Percentiles rank a stretch among this genome's conserved stretches.
Evolutionary conservation across 2,888 invertebrate species (phyloP).

Genomic region (Caenorhabditis sp.): DNA sequence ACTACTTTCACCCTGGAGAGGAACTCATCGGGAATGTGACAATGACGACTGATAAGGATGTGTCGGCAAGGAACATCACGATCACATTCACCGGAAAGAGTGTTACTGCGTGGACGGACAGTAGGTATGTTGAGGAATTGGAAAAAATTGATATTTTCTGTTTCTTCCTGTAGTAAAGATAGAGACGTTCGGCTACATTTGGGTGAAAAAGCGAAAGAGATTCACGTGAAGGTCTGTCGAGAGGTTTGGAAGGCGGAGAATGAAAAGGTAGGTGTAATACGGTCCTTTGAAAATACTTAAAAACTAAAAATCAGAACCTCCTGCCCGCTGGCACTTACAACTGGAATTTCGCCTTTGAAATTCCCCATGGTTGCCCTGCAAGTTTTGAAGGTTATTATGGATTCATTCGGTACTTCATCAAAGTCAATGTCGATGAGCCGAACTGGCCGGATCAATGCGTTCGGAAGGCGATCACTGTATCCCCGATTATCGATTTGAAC

Average conservation of each 20-base stretch:
- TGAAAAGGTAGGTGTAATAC: background rate
- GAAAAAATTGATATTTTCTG: too few species aligned
- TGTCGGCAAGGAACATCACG: slow-evolving; percentile 30
- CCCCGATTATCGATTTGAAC: slow-evolving; percentile 34
- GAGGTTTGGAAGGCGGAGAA: slow-evolving; percentile 44
- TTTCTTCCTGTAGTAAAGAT: too few species aligned
- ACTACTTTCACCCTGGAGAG: slow-evolving; percentile 33
- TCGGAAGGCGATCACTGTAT: slow-evolving; percentile 40
- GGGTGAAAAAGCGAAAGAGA: slow-evolving; percentile 32
- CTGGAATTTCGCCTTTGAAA: slow-evolving; percentile 58
- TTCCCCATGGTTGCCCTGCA: slow-evolving; percentile 52
- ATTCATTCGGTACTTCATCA: slow-evolving; percentile 45
- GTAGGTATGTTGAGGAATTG: slow-evolving; percentile 2
- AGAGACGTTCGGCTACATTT: too few species aligned
- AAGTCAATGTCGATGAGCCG: slow-evolving; percentile 45
- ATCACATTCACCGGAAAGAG: slow-evolving; percentile 46
- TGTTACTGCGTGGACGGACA: slow-evolving; percentile 20
- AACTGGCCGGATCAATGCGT: slow-evolving; percentile 8
- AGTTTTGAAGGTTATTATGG: slow-evolving; percentile 49
- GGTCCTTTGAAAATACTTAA: background rate
- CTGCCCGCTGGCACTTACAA: slow-evolving; percentile 60
- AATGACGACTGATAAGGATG: slow-evolving; percentile 22
- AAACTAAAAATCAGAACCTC: slow-evolving; percentile 8
- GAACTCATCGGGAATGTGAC: slow-evolving; percentile 41
- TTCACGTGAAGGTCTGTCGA: slow-evolving; percentile 39